phyloP scores from a whole-genome alignment of 1,140 invertebrate genomes.

The Macrostomum lignano region DNA sequence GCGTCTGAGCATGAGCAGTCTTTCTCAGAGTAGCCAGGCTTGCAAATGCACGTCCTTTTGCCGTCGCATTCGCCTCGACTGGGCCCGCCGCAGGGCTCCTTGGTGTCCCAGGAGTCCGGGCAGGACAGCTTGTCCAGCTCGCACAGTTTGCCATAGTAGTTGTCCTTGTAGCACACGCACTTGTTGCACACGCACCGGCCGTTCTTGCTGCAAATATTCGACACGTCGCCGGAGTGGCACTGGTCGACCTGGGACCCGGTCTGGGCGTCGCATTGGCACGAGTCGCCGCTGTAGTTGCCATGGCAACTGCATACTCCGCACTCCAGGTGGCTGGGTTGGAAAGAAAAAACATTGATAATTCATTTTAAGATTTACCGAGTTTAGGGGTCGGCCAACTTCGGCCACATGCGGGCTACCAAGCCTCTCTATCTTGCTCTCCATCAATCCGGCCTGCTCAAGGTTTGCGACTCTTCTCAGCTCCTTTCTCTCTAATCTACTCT shows the following conservation, averaged over 20 bases:
- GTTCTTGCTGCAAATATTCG: slow-evolving; percentile 32
- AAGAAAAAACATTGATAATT: too few relatives aligned
- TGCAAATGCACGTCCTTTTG: slow-evolving; percentile 7
- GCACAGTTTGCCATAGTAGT: slow-evolving; percentile 47
- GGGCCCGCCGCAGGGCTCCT: slow-evolving; percentile 43
- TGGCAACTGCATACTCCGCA: slow-evolving; percentile 4
- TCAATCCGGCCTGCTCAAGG: too few relatives aligned
- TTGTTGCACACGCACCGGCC: slow-evolving; percentile 35
- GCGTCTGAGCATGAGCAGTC: slow-evolving; percentile 8
- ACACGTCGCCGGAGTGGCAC: slow-evolving; percentile 11
- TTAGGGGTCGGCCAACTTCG: too few relatives aligned
- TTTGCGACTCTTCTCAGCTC: too few relatives aligned
- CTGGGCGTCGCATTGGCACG: slow-evolving; percentile 3
- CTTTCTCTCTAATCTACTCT: too few relatives aligned
- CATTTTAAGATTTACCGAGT: too few relatives aligned
- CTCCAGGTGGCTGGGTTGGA: neutral
- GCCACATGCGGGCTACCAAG: too few relatives aligned
- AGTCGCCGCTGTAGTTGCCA: slow-evolving; percentile 1
- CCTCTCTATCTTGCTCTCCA: too few relatives aligned
- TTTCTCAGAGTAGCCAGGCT: slow-evolving; percentile 7
- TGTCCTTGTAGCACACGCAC: slow-evolving; percentile 13
- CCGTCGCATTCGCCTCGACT: slow-evolving; percentile 15
- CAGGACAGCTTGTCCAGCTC: slow-evolving; percentile 59
- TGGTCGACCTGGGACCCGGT: neutral
- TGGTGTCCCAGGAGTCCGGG: slow-evolving; percentile 55